Conservation (phyloP, 2,113 vertebrate genomes). For the Upupa epops region DNA sequence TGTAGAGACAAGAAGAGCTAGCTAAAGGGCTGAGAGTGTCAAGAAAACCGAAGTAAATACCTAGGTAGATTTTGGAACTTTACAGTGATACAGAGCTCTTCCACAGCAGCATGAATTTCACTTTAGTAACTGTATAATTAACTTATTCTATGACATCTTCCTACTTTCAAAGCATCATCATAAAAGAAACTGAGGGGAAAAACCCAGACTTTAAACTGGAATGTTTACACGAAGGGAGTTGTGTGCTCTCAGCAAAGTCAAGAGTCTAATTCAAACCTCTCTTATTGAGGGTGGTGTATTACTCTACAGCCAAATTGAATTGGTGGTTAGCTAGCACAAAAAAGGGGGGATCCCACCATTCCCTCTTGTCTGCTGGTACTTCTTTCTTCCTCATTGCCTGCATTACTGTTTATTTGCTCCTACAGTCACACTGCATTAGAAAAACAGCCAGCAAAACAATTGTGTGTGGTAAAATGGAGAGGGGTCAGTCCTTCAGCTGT, state of each 20-base stretch:
- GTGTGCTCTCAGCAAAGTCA: background rate
- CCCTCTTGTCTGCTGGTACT: background rate
- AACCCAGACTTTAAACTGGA: background rate
- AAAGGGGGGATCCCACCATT: background rate
- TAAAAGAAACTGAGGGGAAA: background rate
- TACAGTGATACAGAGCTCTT: background rate
- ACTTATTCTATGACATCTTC: background rate
- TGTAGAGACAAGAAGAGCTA: background rate
- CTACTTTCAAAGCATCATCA: background rate
- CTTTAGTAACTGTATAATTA: background rate
- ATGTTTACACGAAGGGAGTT: background rate
- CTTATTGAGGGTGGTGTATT: background rate
- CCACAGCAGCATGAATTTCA: background rate
- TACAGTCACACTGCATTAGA: background rate
- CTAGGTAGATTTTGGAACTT: background rate
- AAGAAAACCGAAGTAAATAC: background rate
- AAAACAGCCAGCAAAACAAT: background rate
- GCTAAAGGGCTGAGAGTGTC: background rate
- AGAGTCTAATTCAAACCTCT: conserved; percentile 5
- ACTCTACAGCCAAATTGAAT: background rate
- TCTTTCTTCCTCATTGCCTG: background rate
- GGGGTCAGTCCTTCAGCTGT: background rate
- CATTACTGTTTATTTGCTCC: background rate
- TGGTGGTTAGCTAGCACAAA: background rate
- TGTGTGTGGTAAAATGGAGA: background rate